Evolutionary conservation across 2,797 vertebrate species (phyloP), one percentile per base, ranked within the genome.

Genomic region (Chelmon rostratus): DNA sequence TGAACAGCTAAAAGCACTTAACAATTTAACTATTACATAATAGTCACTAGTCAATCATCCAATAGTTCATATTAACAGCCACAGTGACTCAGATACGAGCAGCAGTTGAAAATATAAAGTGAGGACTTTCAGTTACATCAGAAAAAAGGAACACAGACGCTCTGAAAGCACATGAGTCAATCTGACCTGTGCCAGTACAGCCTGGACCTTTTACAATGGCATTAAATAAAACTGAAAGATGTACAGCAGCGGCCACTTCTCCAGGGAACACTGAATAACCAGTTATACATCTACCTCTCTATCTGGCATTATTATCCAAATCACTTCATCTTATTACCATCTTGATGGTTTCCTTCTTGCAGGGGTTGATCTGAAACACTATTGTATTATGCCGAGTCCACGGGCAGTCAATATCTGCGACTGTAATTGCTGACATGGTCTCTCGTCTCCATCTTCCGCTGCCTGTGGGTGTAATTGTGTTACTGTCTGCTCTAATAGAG

Each of bases 391-490:
- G 59, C n/a, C 13, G 4, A 38, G 76, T 64, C 79, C 70, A 75
- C 53, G 38, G 63, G 56, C 44, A 76, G 74, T 66, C 68, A 38
- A 52, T 71, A 68, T 84, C 62, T 69, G 50, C 21, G 15, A 28
- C 40, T 78, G 35, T 76, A 81, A 84, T 70, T 70, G 78, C 83
- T 57, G 81, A 83, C 78, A 75, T 37, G 61, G 72, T 62, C 76
- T 63, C 86, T 68, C 23, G 56, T 84, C 68, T 86, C 72, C 52
- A 72, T 79, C 82, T 84, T 84, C 72, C 46, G 54, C 63, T 80
- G 81, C 72, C 81, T 78, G 68, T 75, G 88, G 75, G 40, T 82
- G 73, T 86, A 86, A 90, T 81, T 72, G 58, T 71, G 76, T 90
- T 90, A 83, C 67, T 79, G 85, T 85, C 89, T 73, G 72, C 50